These are phyloP conservation scores for Pagrus major DNA, from an alignment of 2,113 vertebrate species.

Conservation along the genomic window DNA sequence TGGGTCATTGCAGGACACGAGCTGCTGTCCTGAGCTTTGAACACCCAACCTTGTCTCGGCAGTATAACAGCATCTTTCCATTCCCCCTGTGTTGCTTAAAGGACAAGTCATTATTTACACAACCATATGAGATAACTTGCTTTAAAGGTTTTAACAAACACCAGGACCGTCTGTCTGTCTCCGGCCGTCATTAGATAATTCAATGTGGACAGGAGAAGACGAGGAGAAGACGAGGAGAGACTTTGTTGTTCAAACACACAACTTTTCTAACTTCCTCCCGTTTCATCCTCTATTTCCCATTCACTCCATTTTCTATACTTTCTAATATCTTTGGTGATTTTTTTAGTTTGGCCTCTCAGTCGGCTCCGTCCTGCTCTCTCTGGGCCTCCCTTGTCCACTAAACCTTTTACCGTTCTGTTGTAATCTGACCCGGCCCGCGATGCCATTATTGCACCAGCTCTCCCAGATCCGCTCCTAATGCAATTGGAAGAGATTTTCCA, in stretches of 20 bases:
- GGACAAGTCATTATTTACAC: too few relatives aligned
- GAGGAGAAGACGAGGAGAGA: too few relatives aligned
- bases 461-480: conserved; percentile 81
- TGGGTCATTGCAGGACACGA: neutral
- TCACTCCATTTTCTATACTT: conserved; percentile 50
- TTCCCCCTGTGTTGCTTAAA: too few relatives aligned
- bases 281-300: conserved; percentile 42
- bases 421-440: conserved; percentile 73
- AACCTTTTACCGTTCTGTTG: conserved; percentile 75
- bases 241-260: conserved; percentile 18
- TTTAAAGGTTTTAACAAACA: too few relatives aligned
- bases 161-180: too few relatives aligned
- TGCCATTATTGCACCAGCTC: conserved; percentile 78
- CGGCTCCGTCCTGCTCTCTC: conserved; percentile 55
- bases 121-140: too few relatives aligned
- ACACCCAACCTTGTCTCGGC: too few relatives aligned
- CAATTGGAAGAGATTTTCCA: conserved; percentile 76
- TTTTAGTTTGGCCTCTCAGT: conserved; percentile 56
- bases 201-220: too few relatives aligned
- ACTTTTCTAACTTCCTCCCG: conserved; percentile 44
- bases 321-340: conserved; percentile 62
- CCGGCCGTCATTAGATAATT: too few relatives aligned
- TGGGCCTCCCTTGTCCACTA: conserved; percentile 66
- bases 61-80: too few relatives aligned
- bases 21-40: neutral